Evolutionary conservation across 2,113 vertebrate genomes (phyloP).

Genomic region (Dipodomys ordii): DNA sequence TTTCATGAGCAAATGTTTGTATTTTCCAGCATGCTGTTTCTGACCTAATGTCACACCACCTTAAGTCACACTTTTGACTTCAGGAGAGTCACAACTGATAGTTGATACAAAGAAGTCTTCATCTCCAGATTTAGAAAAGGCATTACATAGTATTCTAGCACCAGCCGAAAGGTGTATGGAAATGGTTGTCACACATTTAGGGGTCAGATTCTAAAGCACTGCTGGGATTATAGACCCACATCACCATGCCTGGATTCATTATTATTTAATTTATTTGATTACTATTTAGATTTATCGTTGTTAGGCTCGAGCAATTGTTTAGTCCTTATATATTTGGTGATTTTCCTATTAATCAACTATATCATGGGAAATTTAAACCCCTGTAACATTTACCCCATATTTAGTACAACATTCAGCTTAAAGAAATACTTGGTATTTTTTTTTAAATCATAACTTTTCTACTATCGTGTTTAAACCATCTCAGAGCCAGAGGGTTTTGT

Average conservation of each 20-base stretch:
- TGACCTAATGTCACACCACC: background rate
- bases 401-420: background rate
- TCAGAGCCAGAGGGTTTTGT: slow-evolving; percentile 37
- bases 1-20: background rate
- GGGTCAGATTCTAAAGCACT: background rate
- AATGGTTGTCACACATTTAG: background rate
- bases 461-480: background rate
- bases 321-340: background rate
- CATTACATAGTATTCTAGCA: background rate
- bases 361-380: background rate
- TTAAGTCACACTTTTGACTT: background rate
- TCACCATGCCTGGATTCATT: background rate
- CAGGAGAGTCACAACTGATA: background rate
- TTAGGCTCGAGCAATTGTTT: background rate
- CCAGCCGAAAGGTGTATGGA: background rate
- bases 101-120: background rate
- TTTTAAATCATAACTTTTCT: background rate
- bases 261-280: slow-evolving; percentile 40
- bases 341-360: slow-evolving; percentile 22
- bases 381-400: background rate
- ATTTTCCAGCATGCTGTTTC: background rate
- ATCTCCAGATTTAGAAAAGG: background rate
- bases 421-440: background rate
- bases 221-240: too few species aligned
- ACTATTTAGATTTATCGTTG: background rate